Base-by-base conservation (phyloP, 2,113 vertebrate genomes). In the Ptilorrhoa leucosticta region DNA sequence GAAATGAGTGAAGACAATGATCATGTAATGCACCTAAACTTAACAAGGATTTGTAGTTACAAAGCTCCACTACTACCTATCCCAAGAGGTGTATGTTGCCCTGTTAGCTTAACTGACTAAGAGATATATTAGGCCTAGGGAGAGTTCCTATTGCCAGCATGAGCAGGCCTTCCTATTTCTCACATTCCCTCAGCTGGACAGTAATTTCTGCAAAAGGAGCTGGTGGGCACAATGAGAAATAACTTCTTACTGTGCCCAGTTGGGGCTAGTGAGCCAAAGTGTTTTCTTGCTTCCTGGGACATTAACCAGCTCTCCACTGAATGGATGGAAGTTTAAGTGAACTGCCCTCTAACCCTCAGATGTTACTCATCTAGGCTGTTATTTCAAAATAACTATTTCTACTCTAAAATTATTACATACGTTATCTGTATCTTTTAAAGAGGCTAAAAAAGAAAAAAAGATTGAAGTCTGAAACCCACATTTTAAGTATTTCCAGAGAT, bases 11-110 rank as follows among this genome's bases (percentile, higher is more conserved):
- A 72, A 19, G 27, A 56, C 21, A 69, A n/a, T 6, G 13, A 61
- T 5, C 8, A 21, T 4, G 14, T 20, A 82, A 53, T 6, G 47
- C 51, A 70, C 8, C 16, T 35, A 83, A 56, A 5, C 28, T 44
- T 47, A 51, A 50, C 15, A 65, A n/a, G 50, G 58, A 51, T 48
- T 47, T 4, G 2, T 7, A 60, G 40, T 15, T 27, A 45, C 53
- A 69, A 27, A 80, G 47, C 16, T 31, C 15, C 30, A 45, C 8
- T 35, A 63, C 10, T 21, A 47, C 18, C n/a, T 53, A 56, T 66
- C 44, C 45, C 33, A 64, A 47, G 15, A 61, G 21, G 13, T 2
- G 1, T 4, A 10, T 1, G 4, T 6, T 44, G 33, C 2, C 45
- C 35, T 3, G 2, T 23, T 24, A 63, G 27, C 35, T 33, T 35